Conservation (phyloP, 2,888 invertebrate species). For the Tiliacea citrago region DNA sequence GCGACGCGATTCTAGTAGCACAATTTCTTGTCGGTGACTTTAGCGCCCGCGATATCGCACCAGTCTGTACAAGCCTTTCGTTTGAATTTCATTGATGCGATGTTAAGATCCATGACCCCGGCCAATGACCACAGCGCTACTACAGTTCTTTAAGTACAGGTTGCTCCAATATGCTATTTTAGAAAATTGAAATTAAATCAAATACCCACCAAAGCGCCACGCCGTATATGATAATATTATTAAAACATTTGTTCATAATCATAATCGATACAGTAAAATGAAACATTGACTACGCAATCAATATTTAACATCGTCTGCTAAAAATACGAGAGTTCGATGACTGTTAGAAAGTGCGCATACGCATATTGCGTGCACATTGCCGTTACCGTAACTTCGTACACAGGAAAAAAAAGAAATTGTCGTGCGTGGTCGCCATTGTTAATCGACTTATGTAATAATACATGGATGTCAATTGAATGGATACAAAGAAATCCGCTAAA, state of each 20-base stretch:
- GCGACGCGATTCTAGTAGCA: too few relatives aligned
- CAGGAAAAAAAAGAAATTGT: constrained; percentile 55
- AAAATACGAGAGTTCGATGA: constrained; percentile 47
- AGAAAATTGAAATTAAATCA: too few relatives aligned
- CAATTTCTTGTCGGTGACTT: too few relatives aligned
- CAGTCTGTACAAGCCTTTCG: too few relatives aligned
- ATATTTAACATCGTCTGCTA: constrained; percentile 23
- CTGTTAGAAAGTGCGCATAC: constrained; percentile 58
- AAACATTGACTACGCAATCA: constrained; percentile 21
- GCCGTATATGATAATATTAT: too few relatives aligned
- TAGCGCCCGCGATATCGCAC: too few relatives aligned
- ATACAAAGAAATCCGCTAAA: constrained; percentile 28
- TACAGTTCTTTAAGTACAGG: too few relatives aligned
- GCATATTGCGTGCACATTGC: constrained; percentile 47
- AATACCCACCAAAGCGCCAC: too few relatives aligned
- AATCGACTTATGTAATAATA: constrained; percentile 46
- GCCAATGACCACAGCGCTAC: too few relatives aligned
- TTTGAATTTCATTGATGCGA: too few relatives aligned
- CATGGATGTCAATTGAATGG: constrained; percentile 50
- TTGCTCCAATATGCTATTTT: too few relatives aligned
- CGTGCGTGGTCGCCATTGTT: constrained; percentile 52
- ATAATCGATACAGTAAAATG: not conserved
- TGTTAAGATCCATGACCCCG: too few relatives aligned
- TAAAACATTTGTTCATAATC: not conserved
- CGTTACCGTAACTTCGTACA: constrained; percentile 9